Evolutionary conservation across 2,113 vertebrate genomes (phyloP).

Genomic region (Panthera tigris): DNA sequence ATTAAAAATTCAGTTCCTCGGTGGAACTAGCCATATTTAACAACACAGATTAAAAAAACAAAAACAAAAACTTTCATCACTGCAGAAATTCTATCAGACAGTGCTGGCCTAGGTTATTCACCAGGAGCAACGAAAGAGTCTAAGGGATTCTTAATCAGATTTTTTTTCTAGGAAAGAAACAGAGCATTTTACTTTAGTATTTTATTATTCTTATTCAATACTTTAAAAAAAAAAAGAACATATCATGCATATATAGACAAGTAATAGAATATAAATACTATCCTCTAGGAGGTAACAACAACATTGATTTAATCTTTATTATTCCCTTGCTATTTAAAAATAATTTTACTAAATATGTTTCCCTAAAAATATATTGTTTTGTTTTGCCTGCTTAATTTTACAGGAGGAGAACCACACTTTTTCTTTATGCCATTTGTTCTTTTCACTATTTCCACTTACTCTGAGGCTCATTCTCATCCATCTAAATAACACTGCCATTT

Average conservation of each 20-base stretch:
- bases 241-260: neutral
- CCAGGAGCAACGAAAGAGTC: neutral
- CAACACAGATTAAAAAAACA: neutral
- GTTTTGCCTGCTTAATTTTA: neutral
- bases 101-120: neutral
- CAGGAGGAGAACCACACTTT: neutral
- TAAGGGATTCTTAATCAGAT: neutral
- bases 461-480: neutral
- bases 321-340: slow-evolving; percentile 41
- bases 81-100: neutral
- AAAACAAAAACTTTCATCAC: neutral
- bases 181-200: neutral
- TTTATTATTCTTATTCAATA: neutral
- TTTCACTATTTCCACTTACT: slow-evolving; percentile 8
- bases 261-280: neutral
- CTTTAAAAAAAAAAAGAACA: neutral
- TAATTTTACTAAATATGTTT: slow-evolving; percentile 26
- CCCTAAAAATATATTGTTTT: slow-evolving; percentile 3
- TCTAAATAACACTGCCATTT: neutral
- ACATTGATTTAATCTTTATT: neutral
- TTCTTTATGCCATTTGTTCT: neutral
- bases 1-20: slow-evolving; percentile 24
- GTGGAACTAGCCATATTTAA: neutral
- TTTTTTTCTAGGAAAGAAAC: slow-evolving; percentile 11
- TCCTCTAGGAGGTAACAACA: neutral